Evolutionary conservation across 2,113 vertebrate species (phyloP).

Genomic region (Syngnathus scovelli): DNA sequence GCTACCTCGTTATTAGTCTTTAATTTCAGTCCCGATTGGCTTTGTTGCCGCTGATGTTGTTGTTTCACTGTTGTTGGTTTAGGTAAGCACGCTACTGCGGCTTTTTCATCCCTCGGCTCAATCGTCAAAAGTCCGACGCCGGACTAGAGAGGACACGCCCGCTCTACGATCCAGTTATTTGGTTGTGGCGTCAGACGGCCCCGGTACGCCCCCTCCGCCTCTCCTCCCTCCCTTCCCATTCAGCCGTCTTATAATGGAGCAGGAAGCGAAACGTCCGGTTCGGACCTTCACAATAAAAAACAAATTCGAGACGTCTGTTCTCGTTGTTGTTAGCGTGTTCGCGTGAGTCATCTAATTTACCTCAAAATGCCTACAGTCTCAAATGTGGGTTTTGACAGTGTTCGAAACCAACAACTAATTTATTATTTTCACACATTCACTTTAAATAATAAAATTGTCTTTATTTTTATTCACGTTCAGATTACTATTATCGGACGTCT

Average conservation of each 20-base stretch:
- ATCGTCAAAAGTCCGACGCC: slow-evolving; percentile 1
- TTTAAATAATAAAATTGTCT: too few relatives aligned
- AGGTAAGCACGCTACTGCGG: not conserved
- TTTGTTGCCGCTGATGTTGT: not conserved
- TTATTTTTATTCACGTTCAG: too few relatives aligned
- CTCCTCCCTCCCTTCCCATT: not conserved
- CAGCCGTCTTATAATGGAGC: not conserved
- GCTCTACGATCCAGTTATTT: not conserved
- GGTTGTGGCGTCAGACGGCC: not conserved
- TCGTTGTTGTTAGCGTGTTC: too few relatives aligned
- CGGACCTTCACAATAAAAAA: not conserved
- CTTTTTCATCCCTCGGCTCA: not conserved
- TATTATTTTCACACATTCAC: too few relatives aligned
- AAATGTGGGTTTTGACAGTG: too few relatives aligned
- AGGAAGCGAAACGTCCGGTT: not conserved
- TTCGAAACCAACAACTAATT: too few relatives aligned
- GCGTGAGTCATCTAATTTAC: too few relatives aligned
- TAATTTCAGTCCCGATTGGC: not conserved
- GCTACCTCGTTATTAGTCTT: not conserved
- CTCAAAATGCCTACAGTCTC: too few relatives aligned
- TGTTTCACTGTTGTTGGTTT: not conserved
- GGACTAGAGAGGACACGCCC: not conserved
- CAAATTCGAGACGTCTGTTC: not conserved
- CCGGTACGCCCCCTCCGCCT: not conserved
- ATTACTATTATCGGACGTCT: too few relatives aligned